Base-by-base conservation (phyloP, 2,797 vertebrate genomes). In the Danio albolineatus region DNA sequence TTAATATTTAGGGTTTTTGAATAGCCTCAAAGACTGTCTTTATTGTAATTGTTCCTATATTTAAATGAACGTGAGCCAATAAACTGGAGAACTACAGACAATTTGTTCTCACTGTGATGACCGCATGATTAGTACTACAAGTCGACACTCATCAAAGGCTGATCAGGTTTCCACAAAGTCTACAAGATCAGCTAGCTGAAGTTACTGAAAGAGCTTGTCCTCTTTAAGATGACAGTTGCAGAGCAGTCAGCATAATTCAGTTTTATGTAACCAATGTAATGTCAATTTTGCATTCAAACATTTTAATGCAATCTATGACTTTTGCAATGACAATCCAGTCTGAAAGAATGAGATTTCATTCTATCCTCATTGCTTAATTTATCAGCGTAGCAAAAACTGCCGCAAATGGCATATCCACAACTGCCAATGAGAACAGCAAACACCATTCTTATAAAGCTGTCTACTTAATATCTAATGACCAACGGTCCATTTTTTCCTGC, bases 61-160 rank as follows among this genome's bases (percentile, higher is more conserved):
- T 39, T 21, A 17, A 62, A 60, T 16, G 43, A 14, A 16, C 53
- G 44, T 64, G 10, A 75, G 16, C 36, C 14, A 28, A 28, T 64
- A 64, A 53, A 19, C 60, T 41, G 48, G n/a, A 76, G 60, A 44
- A 53, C 76, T n/a, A 64, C 10, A 75, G 73, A 51, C 44, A 9
- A 62, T 13, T 19, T 51, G 48, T 53, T 28, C 48, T 76, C 60
- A 28, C 21, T 46, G 21, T 46, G 13, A 56, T 19, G 57, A 61
- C 19, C 28, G 71, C 51, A 56, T 51, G 41, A 53, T 28, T 54
- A 67, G 56, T 72, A 65, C 74, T 61, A 5, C 65, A 73, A 81
- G 69, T 53, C 14, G 76, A 82, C 72, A 65, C 65, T 48, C 43
- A 17, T 73, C 48, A 66, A 54, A 74, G 41, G 70, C 44, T 8